These are phyloP conservation scores for Chrysodeixis includens DNA, from an alignment of 2,888 invertebrate genomes.

Conservation along the genomic window DNA sequence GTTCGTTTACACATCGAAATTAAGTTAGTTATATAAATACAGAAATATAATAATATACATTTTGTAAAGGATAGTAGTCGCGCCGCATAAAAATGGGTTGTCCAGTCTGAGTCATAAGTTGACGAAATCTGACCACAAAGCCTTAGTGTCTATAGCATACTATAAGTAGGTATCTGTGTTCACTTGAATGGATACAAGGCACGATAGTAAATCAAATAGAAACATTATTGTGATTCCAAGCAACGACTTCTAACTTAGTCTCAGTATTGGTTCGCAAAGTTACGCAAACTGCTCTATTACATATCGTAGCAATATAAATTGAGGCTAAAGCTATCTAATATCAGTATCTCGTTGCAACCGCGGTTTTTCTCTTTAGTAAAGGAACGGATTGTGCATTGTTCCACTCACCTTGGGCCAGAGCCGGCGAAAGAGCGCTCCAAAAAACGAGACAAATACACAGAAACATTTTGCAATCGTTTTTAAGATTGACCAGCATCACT, in stretches of 20 bases:
- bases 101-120: conserved; percentile 52
- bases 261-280: conserved; percentile 8
- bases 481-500: conserved; percentile 69
- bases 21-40: background rate
- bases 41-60: background rate
- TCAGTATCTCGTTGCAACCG: conserved; percentile 44
- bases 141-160: conserved; percentile 14
- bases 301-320: conserved; percentile 45
- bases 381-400: conserved; percentile 73
- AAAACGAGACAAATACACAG: conserved; percentile 80
- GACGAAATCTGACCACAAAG: conserved; percentile 46
- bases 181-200: background rate
- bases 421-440: conserved; percentile 83
- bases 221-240: background rate
- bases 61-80: conserved; percentile 36
- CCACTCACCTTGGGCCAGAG: conserved; percentile 84
- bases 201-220: conserved; percentile 11
- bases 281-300: conserved; percentile 44
- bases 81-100: conserved; percentile 39
- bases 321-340: conserved; percentile 59
- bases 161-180: conserved; percentile 8
- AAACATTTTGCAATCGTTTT: conserved; percentile 81
- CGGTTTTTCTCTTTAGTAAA: conserved; percentile 60
- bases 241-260: background rate
- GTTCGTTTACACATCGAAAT: background rate